Conservation (phyloP, 2,113 vertebrate genomes). For the Rostratula benghalensis region DNA sequence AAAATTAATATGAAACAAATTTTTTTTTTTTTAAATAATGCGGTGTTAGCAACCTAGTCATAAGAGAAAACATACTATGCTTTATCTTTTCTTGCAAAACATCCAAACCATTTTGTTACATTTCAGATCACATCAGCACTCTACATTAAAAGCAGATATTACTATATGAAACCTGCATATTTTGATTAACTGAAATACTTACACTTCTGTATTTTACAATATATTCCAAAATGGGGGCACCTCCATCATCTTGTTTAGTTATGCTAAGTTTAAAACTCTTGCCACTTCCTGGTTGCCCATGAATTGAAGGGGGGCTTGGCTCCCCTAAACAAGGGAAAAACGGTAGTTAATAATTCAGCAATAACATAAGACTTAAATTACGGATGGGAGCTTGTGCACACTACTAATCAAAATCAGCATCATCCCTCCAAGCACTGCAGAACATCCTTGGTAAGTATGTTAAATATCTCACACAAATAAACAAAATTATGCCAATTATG, state of each 20-base stretch:
- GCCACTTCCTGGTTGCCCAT: conserved; percentile 91
- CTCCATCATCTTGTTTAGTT: conserved; percentile 96
- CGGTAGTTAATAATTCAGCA: not conserved
- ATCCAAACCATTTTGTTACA: not conserved
- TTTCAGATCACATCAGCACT: not conserved
- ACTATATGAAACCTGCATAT: not conserved
- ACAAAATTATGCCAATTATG: not conserved
- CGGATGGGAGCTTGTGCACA: not conserved
- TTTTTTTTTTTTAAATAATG: not conserved
- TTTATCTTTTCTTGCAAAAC: not conserved
- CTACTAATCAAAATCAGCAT: not conserved
- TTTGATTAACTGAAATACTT: conserved; percentile 67
- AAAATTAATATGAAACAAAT: not conserved
- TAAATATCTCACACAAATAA: not conserved
- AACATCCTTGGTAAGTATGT: not conserved
- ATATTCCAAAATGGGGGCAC: conserved; percentile 95
- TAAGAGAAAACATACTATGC: not conserved
- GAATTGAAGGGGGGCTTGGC: conserved; percentile 93
- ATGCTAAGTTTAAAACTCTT: conserved; percentile 93
- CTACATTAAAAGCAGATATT: not conserved
- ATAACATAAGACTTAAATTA: not conserved
- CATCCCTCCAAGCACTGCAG: not conserved
- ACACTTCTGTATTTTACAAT: conserved; percentile 97
- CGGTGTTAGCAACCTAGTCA: not conserved
- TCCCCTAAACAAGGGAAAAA: conserved; percentile 79